Evolutionary conservation across 2,113 vertebrate genomes (phyloP), one percentile per base, ranked within the genome.

Genomic region (Bagarius yarrelli): DNA sequence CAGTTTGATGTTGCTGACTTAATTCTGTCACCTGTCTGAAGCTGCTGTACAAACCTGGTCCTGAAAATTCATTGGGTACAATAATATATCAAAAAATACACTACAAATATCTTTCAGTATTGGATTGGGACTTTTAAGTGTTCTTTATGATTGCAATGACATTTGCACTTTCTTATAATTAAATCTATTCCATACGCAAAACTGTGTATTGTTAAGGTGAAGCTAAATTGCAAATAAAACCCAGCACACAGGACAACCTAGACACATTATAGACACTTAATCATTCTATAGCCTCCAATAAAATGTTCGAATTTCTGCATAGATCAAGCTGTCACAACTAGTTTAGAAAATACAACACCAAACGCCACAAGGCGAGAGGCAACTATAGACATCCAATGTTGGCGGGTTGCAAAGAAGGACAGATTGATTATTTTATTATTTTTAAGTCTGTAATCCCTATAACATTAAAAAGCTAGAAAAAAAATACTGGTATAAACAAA

Each of bases 271-370:
- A 6, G 34, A n/a, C 18, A n/a, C 61, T 25, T 4, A n/a, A 40
- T 40, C 36, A 40, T 40, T 40, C 36, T 47, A 47, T 32, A 21
- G 40, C 59, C 44, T 76, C 8, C 19, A 32, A 21, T 23, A 53
- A 2, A 64, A 21, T 77, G 60, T 57, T 4, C 61, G 40, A 8
- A 34, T 44, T 55, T 25, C 32, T 27, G n/a, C 34, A 16, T n/a
- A 69, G 64, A 13, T 25, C 6, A 30, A 60, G 56, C 66, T 47
- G 66, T 72, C 55, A 61, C 36, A 52, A 44, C 25, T 36, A 57
- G 69, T 72, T 72, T 47, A 36, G 76, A 78, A 64, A 18, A 73
- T 61, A 27, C n/a, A n/a, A 47, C 47, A 32, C 21, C 32, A 76
- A 76, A 76, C 19, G 8, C 50, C 32, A 3, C 30, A 25, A 72